phyloP scores from a whole-genome alignment of 2,113 vertebrate genomes.

The Dasypus novemcinctus region DNA sequence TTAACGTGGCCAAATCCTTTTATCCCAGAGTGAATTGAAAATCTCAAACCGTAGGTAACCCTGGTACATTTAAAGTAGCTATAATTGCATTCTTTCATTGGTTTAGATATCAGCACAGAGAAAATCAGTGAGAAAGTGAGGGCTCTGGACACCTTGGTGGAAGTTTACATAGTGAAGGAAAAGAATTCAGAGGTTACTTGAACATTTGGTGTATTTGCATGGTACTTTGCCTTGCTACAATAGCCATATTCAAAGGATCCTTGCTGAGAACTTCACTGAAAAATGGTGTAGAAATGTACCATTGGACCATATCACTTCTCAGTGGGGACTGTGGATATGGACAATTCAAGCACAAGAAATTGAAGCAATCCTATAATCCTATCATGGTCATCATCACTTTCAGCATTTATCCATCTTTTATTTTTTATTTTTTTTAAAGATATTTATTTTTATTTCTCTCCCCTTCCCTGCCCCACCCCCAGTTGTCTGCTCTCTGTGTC shows the following conservation, averaged over 20 bases:
- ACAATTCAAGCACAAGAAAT: not conserved
- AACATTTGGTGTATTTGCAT: not conserved
- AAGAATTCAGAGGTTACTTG: not conserved
- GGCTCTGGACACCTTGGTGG: not conserved
- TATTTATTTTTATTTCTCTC: too few species aligned
- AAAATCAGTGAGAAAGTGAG: not conserved
- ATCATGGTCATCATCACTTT: not conserved
- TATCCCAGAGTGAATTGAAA: constrained; percentile 16
- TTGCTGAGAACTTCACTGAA: not conserved
- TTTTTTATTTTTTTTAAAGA: too few species aligned
- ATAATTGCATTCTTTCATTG: not conserved
- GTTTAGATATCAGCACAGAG: not conserved
- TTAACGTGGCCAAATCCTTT: not conserved
- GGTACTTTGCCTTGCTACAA: not conserved
- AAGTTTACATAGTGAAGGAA: not conserved
- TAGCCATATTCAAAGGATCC: not conserved
- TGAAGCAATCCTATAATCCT: not conserved
- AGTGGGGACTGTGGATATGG: not conserved
- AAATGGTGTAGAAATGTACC: not conserved
- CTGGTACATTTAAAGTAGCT: not conserved
- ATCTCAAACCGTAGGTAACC: not conserved
- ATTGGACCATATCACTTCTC: not conserved
- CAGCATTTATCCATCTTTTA: not conserved
- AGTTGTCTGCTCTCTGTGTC: too few species aligned
- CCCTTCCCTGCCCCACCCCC: too few species aligned